Evolutionary conservation across 2,888 invertebrate species (phyloP).

Genomic region (Melanophora roralis): DNA sequence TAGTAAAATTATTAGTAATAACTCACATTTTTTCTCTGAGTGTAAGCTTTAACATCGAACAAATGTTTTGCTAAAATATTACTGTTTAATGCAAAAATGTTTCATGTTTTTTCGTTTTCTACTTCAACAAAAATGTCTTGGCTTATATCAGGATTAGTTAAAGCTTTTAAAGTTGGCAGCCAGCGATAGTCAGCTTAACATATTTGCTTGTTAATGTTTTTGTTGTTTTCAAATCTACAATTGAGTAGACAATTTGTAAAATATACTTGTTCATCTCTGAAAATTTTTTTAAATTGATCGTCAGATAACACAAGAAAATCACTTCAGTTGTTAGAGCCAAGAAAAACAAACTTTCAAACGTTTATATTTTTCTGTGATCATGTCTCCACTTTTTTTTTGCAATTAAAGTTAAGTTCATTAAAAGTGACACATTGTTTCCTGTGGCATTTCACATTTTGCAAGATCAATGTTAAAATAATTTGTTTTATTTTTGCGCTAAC

Average conservation of each 20-base stretch:
- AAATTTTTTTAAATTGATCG: neutral
- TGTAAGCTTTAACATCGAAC: neutral
- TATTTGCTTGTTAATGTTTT: neutral
- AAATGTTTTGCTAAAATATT: conserved; percentile 1
- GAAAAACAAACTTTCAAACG: neutral
- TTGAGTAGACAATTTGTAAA: conserved; percentile 27
- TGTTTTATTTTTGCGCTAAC: conserved; percentile 2
- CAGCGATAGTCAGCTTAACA: neutral
- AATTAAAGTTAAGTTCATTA: conserved; percentile 56
- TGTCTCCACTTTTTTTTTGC: conserved; percentile 15
- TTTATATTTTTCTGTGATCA: conserved; percentile 20
- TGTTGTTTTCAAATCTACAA: neutral
- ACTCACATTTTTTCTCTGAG: neutral
- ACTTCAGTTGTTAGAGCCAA: neutral
- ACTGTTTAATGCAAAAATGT: conserved; percentile 27
- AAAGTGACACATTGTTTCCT: conserved; percentile 63
- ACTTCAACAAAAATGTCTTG: neutral
- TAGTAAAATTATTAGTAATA: neutral
- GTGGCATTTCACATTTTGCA: conserved; percentile 48
- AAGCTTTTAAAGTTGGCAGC: neutral
- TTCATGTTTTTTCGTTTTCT: neutral
- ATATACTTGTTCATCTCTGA: neutral
- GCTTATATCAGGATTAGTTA: conserved; percentile 54
- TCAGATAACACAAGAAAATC: conserved; percentile 9
- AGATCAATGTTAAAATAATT: conserved; percentile 52